A percentile compares a stretch with the other conserved stretches of the same genome.
Evolutionary conservation across 2,888 invertebrate genomes (phyloP).

Genomic region (Sesia apiformis): DNA sequence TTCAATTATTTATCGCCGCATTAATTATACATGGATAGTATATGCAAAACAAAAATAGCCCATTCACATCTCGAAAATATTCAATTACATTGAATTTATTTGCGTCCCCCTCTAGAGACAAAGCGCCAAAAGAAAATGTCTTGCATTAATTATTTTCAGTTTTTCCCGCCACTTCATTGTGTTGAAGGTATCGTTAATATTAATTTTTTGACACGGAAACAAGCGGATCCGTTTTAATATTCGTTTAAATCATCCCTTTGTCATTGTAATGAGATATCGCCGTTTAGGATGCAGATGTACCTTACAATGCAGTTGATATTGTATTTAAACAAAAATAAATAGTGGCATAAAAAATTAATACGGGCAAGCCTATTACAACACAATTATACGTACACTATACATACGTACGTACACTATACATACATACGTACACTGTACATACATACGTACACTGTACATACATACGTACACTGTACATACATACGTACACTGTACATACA

Average conservation of each 20-base stretch:
- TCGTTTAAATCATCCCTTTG: slow-evolving; percentile 58
- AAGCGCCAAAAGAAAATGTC: slow-evolving; percentile 62
- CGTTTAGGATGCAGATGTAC: too few relatives aligned
- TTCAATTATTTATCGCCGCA: too few relatives aligned
- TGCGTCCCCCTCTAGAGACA: slow-evolving; percentile 42
- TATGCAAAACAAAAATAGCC: neutral
- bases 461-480: too few relatives aligned
- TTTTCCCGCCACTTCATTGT: slow-evolving; percentile 64
- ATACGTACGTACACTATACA: too few relatives aligned
- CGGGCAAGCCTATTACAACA: too few relatives aligned
- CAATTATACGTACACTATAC: slow-evolving; percentile 17
- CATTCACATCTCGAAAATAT: slow-evolving; percentile 9
- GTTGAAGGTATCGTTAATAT: slow-evolving; percentile 70
- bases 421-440: too few relatives aligned
- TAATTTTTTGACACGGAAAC: slow-evolving; percentile 71
- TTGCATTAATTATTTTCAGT: slow-evolving; percentile 67
- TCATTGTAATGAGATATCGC: slow-evolving; percentile 53
- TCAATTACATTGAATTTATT: slow-evolving; percentile 58
- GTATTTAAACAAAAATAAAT: too few relatives aligned
- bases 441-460: too few relatives aligned
- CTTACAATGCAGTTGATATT: too few relatives aligned
- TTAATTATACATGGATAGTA: too few relatives aligned
- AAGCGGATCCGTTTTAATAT: slow-evolving; percentile 57
- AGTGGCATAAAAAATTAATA: too few relatives aligned
- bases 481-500: too few relatives aligned